Evolutionary conservation across 23 tunicate species (phyloP).

Genomic region (Botrylloides violaceus): DNA sequence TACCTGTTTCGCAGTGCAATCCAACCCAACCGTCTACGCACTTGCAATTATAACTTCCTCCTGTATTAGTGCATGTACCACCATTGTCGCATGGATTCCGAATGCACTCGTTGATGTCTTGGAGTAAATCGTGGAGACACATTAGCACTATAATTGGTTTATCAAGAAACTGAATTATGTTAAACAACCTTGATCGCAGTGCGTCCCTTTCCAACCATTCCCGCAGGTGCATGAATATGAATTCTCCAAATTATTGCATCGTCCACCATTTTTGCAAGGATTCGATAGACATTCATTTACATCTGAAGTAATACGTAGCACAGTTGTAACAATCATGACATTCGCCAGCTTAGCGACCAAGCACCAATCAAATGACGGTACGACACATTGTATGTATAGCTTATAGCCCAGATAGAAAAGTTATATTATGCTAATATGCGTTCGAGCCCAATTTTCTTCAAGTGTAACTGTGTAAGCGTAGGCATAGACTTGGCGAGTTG

Average conservation of each 20-base stretch:
- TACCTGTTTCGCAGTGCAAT: slow-evolving; percentile 19
- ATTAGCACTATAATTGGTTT: neutral
- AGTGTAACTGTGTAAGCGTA: too few relatives aligned
- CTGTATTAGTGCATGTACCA: slow-evolving; percentile 29
- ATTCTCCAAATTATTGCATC: slow-evolving; percentile 8
- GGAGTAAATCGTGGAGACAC: neutral
- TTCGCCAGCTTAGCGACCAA: too few relatives aligned
- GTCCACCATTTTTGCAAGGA: slow-evolving; percentile 20
- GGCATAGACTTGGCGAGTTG: too few relatives aligned
- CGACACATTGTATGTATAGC: too few relatives aligned
- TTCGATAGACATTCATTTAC: slow-evolving; percentile 14
- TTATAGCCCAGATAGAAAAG: too few relatives aligned
- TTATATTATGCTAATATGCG: too few relatives aligned
- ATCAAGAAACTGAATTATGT: neutral
- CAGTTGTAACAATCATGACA: too few relatives aligned
- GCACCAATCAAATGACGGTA: too few relatives aligned
- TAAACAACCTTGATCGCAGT: neutral
- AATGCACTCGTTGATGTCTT: slow-evolving; percentile 42
- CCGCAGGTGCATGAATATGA: slow-evolving; percentile 1
- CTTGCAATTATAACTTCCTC: slow-evolving; percentile 25
- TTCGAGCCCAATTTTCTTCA: too few relatives aligned
- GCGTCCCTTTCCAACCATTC: slow-evolving; percentile 5
- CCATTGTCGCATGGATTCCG: slow-evolving; percentile 61
- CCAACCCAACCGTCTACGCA: slow-evolving; percentile 56
- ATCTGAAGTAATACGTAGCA: neutral